A percentile compares a stretch with the other conserved stretches of the same genome.
Conservation (phyloP, 2,797 vertebrate genomes). For the Acanthurus leucopareius region DNA sequence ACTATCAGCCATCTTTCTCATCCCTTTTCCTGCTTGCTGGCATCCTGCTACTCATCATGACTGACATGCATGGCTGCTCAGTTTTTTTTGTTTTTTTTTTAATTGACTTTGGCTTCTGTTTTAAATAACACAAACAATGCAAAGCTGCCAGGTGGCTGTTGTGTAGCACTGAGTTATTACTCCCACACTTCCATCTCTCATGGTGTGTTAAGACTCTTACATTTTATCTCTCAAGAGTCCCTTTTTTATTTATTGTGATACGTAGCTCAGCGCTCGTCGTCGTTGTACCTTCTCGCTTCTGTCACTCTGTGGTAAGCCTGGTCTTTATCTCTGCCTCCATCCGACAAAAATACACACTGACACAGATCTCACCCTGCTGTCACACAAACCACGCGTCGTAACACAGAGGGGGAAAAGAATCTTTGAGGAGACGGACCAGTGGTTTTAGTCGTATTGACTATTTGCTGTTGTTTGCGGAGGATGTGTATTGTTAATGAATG, state of each 20-base stretch:
- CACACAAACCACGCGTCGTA: constrained; percentile 12
- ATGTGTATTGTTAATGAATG: constrained; percentile 40
- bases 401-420: background rate
- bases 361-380: constrained; percentile 35
- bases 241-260: constrained; percentile 46
- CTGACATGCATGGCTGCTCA: constrained; percentile 27
- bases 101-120: constrained; percentile 49
- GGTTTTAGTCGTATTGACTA: constrained; percentile 41
- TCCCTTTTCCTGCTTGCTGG: background rate
- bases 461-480: constrained; percentile 50
- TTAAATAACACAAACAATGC: constrained; percentile 51
- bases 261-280: constrained; percentile 36
- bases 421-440: constrained; percentile 27
- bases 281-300: constrained; percentile 25
- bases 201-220: constrained; percentile 20
- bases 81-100: constrained; percentile 29
- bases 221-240: constrained; percentile 36
- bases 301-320: constrained; percentile 35
- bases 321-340: constrained; percentile 14
- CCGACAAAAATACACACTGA: background rate
- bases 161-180: constrained; percentile 30
- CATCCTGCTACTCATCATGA: constrained; percentile 27
- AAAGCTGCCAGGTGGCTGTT: constrained; percentile 51
- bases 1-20: background rate
- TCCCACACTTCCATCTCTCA: constrained; percentile 21